Conservation (phyloP, 2,888 invertebrate species). For the Petrolisthes manimaculis region DNA sequence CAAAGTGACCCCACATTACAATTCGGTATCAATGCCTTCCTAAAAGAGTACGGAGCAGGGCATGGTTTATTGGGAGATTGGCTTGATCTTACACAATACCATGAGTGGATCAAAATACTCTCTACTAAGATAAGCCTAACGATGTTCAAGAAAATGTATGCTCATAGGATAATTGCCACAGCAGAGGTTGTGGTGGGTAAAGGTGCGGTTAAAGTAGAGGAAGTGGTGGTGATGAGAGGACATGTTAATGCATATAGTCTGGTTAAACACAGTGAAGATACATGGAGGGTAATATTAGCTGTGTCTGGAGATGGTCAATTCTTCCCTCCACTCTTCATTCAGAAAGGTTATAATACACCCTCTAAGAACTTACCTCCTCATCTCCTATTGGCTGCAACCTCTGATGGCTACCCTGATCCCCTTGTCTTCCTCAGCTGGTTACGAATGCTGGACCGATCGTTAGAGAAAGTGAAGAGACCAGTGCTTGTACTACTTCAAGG, state of each 20-base stretch:
- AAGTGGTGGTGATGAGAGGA: slow-evolving; percentile 12
- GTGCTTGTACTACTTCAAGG: slow-evolving; percentile 27
- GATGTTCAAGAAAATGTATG: background rate
- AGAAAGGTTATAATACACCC: slow-evolving; percentile 16
- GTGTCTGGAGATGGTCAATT: slow-evolving; percentile 16
- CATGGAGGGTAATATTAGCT: slow-evolving; percentile 14
- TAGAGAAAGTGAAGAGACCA: slow-evolving; percentile 3
- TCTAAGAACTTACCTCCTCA: background rate
- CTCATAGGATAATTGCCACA: background rate
- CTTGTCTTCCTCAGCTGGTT: slow-evolving; percentile 27
- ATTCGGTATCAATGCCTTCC: background rate
- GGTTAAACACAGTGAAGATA: background rate
- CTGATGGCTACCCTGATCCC: slow-evolving; percentile 22
- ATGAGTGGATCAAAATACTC: too few relatives aligned
- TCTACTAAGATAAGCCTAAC: too few relatives aligned
- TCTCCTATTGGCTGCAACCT: background rate
- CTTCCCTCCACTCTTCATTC: slow-evolving; percentile 13
- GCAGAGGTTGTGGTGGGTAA: slow-evolving; percentile 21
- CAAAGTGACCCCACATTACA: background rate
- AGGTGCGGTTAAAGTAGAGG: background rate
- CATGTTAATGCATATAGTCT: slow-evolving; percentile 11
- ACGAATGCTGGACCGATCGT: background rate
- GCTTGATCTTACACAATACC: background rate
- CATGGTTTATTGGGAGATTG: background rate
- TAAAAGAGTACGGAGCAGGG: background rate